phyloP scores from a whole-genome alignment of 1,140 invertebrate species.

The Thaumetopoea pityocampa region DNA sequence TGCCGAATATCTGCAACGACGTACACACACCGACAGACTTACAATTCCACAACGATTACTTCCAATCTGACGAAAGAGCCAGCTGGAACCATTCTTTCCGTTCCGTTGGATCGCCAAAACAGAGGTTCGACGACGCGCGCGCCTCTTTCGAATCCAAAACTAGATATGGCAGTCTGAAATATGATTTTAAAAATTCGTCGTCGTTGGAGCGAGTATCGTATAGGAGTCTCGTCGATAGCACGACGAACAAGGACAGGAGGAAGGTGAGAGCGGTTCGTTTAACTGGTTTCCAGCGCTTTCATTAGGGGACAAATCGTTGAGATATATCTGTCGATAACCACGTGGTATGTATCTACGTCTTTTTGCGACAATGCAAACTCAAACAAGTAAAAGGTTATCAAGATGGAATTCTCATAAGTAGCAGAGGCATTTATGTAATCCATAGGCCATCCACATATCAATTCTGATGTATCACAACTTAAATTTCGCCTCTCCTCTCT shows the following conservation, averaged over 20 bases:
- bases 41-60: conserved; percentile 59
- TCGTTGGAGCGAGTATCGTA: conserved; percentile 57
- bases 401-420: no score
- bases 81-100: conserved; percentile 53
- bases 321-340: no score
- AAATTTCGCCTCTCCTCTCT: no score
- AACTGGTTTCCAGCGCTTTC: no score
- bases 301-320: no score
- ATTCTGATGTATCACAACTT: no score
- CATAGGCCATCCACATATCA: no score
- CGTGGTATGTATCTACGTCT: no score
- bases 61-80: conserved; percentile 39
- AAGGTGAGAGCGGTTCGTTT: no score
- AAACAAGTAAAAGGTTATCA: no score
- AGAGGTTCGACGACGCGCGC: conserved; percentile 36
- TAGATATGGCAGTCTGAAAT: conserved; percentile 45
- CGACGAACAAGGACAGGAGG: conserved; percentile 38
- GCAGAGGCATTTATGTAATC: no score
- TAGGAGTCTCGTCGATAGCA: conserved; percentile 43
- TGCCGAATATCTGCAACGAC: conserved; percentile 35
- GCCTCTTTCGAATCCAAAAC: conserved; percentile 47
- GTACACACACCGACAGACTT: conserved; percentile 29
- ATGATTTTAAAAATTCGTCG: conserved; percentile 46
- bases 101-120: conserved; percentile 39
- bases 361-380: no score